A percentile compares a stretch with the other conserved stretches of the same genome.
phyloP scores from a whole-genome alignment of 2,888 invertebrate genomes.

The Ochropacha duplaris region DNA sequence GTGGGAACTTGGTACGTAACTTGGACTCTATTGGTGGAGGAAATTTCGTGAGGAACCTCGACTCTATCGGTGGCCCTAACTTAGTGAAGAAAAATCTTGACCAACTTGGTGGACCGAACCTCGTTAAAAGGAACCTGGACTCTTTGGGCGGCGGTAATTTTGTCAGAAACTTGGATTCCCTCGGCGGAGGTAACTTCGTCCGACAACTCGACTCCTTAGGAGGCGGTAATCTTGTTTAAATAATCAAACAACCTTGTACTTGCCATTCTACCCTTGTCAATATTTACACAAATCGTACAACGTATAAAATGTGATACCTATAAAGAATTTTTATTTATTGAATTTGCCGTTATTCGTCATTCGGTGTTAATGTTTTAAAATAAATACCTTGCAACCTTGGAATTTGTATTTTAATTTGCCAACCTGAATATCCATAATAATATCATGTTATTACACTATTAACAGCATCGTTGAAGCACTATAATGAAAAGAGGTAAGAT shows the following conservation, averaged over 20 bases:
- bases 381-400: slow-evolving; percentile 47
- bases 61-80: slow-evolving; percentile 67
- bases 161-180: slow-evolving; percentile 71
- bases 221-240: slow-evolving; percentile 67
- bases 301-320: slow-evolving; percentile 56
- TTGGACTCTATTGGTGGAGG: slow-evolving; percentile 71
- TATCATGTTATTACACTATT: neutral
- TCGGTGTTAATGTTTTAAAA: slow-evolving; percentile 44
- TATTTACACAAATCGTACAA: slow-evolving; percentile 35
- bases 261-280: slow-evolving; percentile 20
- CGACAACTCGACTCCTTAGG: slow-evolving; percentile 65
- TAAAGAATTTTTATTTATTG: slow-evolving; percentile 38
- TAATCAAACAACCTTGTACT: slow-evolving; percentile 16
- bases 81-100: slow-evolving; percentile 72
- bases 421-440: neutral
- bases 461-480: neutral
- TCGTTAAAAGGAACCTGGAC: slow-evolving; percentile 68
- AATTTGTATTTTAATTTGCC: neutral
- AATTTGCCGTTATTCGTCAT: slow-evolving; percentile 31
- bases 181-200: slow-evolving; percentile 79
- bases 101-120: slow-evolving; percentile 69
- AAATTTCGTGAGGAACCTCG: slow-evolving; percentile 69
- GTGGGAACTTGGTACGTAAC: slow-evolving; percentile 66
- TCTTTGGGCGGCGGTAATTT: slow-evolving; percentile 72
- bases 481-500: neutral